phyloP scores from a whole-genome alignment of 1,140 invertebrate genomes.

The Saccostrea glomerata region DNA sequence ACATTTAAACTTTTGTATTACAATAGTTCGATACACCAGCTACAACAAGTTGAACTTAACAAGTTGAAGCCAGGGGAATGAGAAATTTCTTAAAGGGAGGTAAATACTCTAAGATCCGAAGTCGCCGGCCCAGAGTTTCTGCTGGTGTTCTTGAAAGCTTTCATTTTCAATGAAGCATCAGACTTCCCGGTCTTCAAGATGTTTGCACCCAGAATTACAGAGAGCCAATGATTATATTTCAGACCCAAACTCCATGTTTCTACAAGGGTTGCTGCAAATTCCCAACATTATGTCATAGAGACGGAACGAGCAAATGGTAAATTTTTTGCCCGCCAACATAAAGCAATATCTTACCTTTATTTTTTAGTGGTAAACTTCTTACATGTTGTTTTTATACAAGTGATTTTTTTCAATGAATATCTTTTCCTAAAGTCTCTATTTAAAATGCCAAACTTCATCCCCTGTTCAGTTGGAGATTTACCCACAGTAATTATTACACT shows the following conservation, averaged over 20 bases:
- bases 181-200: constrained; percentile 25
- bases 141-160: not conserved
- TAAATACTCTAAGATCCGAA: not conserved
- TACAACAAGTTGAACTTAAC: too few relatives aligned
- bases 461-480: not conserved
- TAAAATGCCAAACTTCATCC: not conserved
- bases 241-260: not conserved
- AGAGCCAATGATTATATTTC: not conserved
- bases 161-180: constrained; percentile 21
- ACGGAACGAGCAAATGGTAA: not conserved
- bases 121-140: not conserved
- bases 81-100: not conserved
- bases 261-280: not conserved
- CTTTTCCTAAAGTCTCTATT: not conserved
- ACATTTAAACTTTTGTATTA: too few relatives aligned
- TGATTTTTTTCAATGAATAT: not conserved
- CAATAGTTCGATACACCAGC: too few relatives aligned
- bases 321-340: not conserved
- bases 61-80: not conserved
- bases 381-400: not conserved
- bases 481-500: not conserved
- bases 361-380: not conserved
- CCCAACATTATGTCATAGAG: constrained; percentile 7
- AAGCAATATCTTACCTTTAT: not conserved
- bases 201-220: constrained; percentile 30